These are phyloP conservation scores for Orchesella cincta DNA, from an alignment of 1,140 invertebrate genomes.

Conservation along the genomic window DNA sequence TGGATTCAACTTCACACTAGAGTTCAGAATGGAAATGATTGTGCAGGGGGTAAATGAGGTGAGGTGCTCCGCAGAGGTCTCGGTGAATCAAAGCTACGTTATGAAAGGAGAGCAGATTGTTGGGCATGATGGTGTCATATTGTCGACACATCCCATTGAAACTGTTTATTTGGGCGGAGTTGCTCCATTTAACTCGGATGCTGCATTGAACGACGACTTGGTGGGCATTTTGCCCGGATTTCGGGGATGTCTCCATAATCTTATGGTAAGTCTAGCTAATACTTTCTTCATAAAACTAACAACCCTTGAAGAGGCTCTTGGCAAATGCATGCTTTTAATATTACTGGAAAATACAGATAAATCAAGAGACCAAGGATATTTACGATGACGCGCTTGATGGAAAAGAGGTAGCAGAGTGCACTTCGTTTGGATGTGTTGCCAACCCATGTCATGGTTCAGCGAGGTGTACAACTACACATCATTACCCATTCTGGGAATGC, in stretches of 20 bases:
- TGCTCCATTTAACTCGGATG: not conserved
- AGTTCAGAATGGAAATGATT: conserved; percentile 44
- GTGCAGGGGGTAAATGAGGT: not conserved
- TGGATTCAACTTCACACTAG: conserved; percentile 50
- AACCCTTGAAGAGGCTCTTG: not conserved
- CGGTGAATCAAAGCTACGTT: conserved; percentile 47
- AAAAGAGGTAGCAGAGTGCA: conserved; percentile 45
- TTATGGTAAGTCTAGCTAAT: conserved; percentile 42
- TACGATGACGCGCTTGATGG: conserved; percentile 47
- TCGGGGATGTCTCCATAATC: conserved; percentile 44
- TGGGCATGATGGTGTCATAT: not conserved
- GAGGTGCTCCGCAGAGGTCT: conserved; percentile 40
- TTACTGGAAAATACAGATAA: conserved; percentile 32
- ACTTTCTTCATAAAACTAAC: not conserved
- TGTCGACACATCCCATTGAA: conserved; percentile 27
- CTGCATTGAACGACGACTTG: conserved; percentile 36
- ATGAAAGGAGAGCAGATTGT: conserved; percentile 50
- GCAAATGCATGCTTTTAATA: conserved; percentile 9
- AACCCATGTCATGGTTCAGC: conserved; percentile 45
- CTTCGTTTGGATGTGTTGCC: conserved; percentile 43
- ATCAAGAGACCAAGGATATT: conserved; percentile 43
- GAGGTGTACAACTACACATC: conserved; percentile 35
- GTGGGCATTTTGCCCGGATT: conserved; percentile 46
- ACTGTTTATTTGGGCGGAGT: conserved; percentile 44
- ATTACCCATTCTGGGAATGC: conserved; percentile 48